Evolutionary conservation across 2,888 invertebrate species (phyloP).

Genomic region (Capitulum mitella): DNA sequence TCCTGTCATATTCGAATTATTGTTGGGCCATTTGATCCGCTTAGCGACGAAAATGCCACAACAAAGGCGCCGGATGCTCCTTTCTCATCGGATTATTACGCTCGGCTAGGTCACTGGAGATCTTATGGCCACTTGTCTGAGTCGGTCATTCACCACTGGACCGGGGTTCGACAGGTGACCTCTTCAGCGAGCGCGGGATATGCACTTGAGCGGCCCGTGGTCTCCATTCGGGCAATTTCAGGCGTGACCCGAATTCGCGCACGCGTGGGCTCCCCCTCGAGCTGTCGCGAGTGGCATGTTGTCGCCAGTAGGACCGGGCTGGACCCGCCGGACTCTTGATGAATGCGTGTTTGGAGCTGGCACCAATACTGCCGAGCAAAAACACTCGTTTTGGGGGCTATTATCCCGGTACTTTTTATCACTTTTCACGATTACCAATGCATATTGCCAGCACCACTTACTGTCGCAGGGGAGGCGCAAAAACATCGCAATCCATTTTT

Average conservation of each 20-base stretch:
- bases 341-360: not conserved
- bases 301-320: too few relatives aligned
- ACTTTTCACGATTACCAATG: not conserved
- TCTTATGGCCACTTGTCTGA: not conserved
- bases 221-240: not conserved
- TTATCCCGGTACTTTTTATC: not conserved
- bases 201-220: not conserved
- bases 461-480: not conserved
- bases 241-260: too few relatives aligned
- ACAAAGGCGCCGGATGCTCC: conserved; percentile 17
- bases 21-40: conserved; percentile 24
- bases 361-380: not conserved
- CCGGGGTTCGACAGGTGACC: not conserved
- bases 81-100: not conserved
- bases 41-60: conserved; percentile 8
- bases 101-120: not conserved
- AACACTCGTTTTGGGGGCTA: not conserved
- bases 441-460: conserved; percentile 3
- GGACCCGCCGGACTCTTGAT: too few relatives aligned
- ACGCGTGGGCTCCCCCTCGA: too few relatives aligned
- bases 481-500: not conserved
- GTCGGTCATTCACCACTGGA: not conserved
- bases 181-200: not conserved
- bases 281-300: too few relatives aligned
- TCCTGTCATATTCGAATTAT: conserved; percentile 12